A percentile compares a stretch with the other conserved stretches of the same genome.
phyloP scores from a whole-genome alignment of 1,140 invertebrate species.

The Gonatopus flavifemur region DNA sequence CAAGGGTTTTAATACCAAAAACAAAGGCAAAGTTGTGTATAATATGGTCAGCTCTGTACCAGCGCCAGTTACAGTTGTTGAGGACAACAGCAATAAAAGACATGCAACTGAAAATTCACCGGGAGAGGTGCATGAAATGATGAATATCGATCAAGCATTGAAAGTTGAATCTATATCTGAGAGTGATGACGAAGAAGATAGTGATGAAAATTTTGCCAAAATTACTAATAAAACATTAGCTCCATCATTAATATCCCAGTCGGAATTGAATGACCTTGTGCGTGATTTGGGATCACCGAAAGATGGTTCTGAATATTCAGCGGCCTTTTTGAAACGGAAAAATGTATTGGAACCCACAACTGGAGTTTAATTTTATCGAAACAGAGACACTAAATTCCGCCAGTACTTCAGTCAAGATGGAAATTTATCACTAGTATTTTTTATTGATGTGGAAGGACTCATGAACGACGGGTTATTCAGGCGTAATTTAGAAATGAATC shows the following conservation, averaged over 20 bases:
- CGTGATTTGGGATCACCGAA: slow-evolving; percentile 31
- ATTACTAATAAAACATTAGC: background rate
- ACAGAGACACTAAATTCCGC: slow-evolving; percentile 6
- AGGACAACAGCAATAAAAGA: background rate
- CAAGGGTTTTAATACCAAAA: slow-evolving; percentile 9
- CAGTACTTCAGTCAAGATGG: slow-evolving; percentile 24
- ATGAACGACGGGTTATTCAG: too few relatives aligned
- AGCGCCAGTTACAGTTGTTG: background rate
- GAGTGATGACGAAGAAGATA: too few relatives aligned
- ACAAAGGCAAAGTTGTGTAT: slow-evolving; percentile 14
- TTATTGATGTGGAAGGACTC: slow-evolving; percentile 36
- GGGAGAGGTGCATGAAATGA: background rate
- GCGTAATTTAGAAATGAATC: too few relatives aligned
- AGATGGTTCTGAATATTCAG: too few relatives aligned
- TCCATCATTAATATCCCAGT: slow-evolving; percentile 15
- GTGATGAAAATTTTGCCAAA: background rate
- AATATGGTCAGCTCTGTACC: background rate
- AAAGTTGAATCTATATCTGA: too few relatives aligned
- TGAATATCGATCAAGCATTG: too few relatives aligned
- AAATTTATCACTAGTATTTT: slow-evolving; percentile 26
- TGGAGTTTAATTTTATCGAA: slow-evolving; percentile 24
- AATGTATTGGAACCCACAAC: slow-evolving; percentile 5
- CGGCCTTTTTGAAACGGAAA: slow-evolving; percentile 25
- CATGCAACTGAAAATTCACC: background rate
- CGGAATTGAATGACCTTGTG: slow-evolving; percentile 39